Evolutionary conservation across 2,888 invertebrate genomes (phyloP), one percentile per base, ranked within the genome.

Genomic region (Mythimna pallens): DNA sequence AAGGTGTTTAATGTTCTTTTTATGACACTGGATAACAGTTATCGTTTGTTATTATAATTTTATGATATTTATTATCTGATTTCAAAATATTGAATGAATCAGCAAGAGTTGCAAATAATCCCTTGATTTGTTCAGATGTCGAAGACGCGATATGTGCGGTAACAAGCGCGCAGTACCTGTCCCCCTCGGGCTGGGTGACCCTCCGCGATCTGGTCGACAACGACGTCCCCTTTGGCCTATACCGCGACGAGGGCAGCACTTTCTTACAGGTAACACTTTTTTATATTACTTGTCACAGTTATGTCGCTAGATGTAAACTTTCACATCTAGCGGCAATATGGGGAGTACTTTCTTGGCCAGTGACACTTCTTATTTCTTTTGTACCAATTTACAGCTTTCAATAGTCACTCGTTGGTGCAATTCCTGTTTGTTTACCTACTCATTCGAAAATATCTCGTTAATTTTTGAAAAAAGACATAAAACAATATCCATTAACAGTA

Each of bases 111-210:
- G 64, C 54, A 43, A 52, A 70, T 55, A 40, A 61, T 52, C 0
- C 17, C 40, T 25, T 43, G 0, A 73, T 73, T 17, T 73, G 80
- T 92, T 5, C 88, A 98, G 98, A 98, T 83, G 97, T 98, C 10
- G 97, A 97, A 77, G 97, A 98, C 36, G 98, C 98, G 6, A 97
- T 98, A 20, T 99, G 99, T 90, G 98, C 98, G 2, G 98, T 99
- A 72, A 98, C 98, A 3, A 98, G 98, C 73, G 98, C 98, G 12
- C 98, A 98, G 92, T 98, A 98, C 92, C 94, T 99, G 80, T 97
- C 98, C 0, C 96, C 97, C 52, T 97, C 97, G 14, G 98, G 98
- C 71, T 98, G 98, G 98, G 97, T 97, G 75, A 98, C 98, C 80
- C 93, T 98, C 40, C 96, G 98, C 73, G 98, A 98, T 92, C 96